Evolutionary conservation across 2,113 vertebrate species (phyloP).

Genomic region (Sardina pilchardus): DNA sequence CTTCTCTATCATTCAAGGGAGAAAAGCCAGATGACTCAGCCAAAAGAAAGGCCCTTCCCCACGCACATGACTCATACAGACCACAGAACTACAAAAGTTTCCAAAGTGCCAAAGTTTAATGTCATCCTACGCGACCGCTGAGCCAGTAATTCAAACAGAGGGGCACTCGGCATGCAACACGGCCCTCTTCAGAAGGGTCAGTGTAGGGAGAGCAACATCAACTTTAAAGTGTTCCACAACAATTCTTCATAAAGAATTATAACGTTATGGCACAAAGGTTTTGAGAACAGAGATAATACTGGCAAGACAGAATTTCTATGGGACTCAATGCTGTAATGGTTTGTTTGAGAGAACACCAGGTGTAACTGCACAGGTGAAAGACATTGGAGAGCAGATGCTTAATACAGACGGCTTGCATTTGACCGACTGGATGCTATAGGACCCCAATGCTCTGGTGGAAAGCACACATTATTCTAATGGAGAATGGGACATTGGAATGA

Average conservation of each 20-base stretch:
- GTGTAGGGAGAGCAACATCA: background rate
- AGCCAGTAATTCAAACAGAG: background rate
- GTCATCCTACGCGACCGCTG: background rate
- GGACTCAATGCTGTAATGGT: background rate
- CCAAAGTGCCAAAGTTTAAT: constrained; percentile 4
- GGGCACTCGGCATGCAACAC: background rate
- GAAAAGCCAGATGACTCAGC: background rate
- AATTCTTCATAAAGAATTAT: background rate
- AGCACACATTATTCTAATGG: background rate
- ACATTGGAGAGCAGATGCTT: background rate
- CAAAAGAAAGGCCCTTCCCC: background rate
- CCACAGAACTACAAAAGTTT: background rate
- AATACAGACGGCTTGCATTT: background rate
- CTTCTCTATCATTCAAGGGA: background rate
- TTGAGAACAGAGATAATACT: background rate
- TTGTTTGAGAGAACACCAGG: background rate
- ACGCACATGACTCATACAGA: background rate
- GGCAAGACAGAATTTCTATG: too few species aligned
- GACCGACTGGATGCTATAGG: background rate
- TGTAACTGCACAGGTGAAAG: background rate
- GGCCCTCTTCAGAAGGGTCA: background rate
- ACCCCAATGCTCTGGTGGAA: background rate
- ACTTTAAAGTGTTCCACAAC: background rate
- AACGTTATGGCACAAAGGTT: background rate
- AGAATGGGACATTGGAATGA: background rate